These are phyloP conservation scores for Ennomos erosarius DNA, from an alignment of 2,888 invertebrate genomes.

Conservation along the genomic window DNA sequence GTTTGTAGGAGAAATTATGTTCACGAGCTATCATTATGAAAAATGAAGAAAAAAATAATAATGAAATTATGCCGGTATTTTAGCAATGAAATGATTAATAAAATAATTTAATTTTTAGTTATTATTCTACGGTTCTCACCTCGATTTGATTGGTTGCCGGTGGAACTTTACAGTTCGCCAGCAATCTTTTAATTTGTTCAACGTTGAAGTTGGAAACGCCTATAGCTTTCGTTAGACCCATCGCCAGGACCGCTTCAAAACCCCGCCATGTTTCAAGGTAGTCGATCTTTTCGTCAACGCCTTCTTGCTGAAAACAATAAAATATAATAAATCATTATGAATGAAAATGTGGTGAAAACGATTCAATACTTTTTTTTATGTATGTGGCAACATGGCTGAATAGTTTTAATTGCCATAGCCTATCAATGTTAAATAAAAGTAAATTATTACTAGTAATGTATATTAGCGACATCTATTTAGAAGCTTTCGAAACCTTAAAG, in stretches of 20 bases:
- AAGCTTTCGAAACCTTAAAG: too few species aligned
- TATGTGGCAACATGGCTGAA: too few species aligned
- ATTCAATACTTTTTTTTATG: background rate
- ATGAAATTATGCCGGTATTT: too few species aligned
- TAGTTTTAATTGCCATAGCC: too few species aligned
- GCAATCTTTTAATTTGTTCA: conserved; percentile 87
- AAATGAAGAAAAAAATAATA: too few species aligned
- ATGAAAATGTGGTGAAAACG: background rate
- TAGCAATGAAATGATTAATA: too few species aligned
- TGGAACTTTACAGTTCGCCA: conserved; percentile 84
- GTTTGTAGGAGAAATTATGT: too few species aligned
- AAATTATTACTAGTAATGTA: too few species aligned
- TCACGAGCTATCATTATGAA: too few species aligned
- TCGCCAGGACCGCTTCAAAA: conserved; percentile 88
- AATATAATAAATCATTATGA: background rate
- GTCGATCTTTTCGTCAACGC: conserved; percentile 86
- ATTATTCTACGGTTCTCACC: conserved; percentile 47
- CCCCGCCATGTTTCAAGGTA: conserved; percentile 91
- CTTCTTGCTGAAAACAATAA: conserved; percentile 57
- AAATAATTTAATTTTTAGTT: too few species aligned
- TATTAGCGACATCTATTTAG: too few species aligned
- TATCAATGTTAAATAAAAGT: too few species aligned
- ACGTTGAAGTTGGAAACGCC: conserved; percentile 93
- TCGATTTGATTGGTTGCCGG: conserved; percentile 86
- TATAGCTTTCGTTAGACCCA: conserved; percentile 88